Percentiles rank a stretch among this genome's conserved stretches.
Evolutionary conservation across 2,797 vertebrate species (phyloP).

Genomic region (Gadopsis marmoratus): DNA sequence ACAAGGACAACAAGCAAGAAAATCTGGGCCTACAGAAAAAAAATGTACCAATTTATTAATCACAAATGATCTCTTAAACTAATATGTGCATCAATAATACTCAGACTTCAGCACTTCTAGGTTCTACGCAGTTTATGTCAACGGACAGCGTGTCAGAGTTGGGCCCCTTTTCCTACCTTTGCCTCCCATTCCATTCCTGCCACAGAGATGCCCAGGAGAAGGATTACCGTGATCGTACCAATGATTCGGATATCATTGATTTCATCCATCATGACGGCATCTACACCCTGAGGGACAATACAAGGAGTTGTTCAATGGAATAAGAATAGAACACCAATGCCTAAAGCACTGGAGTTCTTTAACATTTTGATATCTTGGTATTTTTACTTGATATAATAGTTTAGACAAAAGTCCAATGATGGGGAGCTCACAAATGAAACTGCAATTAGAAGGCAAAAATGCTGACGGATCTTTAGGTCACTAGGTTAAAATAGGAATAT

Average conservation of each 20-base stretch:
- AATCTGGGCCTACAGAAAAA: conserved; percentile 92
- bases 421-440: background rate
- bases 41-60: background rate
- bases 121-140: background rate
- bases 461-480: background rate
- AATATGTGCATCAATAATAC: background rate
- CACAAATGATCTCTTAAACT: background rate
- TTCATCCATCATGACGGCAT: conserved; percentile 89
- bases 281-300: conserved; percentile 79
- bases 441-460: background rate
- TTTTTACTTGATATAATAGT: background rate
- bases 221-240: conserved; percentile 93
- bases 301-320: background rate
- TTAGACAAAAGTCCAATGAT: background rate
- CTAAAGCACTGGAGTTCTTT: background rate
- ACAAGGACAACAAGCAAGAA: conserved; percentile 94
- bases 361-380: background rate
- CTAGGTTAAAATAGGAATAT: background rate
- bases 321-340: background rate
- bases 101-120: background rate
- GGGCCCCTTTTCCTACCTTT: conserved; percentile 85
- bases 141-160: background rate
- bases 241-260: conserved; percentile 95
- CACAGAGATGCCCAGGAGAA: conserved; percentile 95
- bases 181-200: conserved; percentile 99